Percentiles rank a stretch among this genome's conserved stretches.
These are phyloP conservation scores for Drosophila pseudotakahashii DNA, from an alignment of 2,888 invertebrate species.

Conservation along the genomic window DNA sequence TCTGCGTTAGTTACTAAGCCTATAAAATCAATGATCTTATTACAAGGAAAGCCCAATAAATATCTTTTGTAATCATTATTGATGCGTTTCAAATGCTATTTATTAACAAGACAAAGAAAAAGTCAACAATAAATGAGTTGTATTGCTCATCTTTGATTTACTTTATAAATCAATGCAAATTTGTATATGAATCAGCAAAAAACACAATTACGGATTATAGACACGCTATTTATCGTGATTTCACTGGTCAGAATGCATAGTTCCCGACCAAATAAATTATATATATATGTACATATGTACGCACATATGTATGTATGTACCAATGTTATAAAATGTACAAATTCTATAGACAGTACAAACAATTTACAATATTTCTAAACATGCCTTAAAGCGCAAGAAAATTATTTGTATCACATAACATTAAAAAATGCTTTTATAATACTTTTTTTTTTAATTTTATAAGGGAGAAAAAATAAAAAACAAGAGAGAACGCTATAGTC, in stretches of 20 bases:
- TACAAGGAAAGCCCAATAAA: not conserved
- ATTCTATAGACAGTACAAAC: no score
- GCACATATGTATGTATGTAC: no score
- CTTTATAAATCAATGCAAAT: constrained; percentile 16
- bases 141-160: constrained; percentile 7
- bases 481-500: no score
- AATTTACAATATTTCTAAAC: no score
- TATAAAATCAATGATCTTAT: not conserved
- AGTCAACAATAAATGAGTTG: constrained; percentile 1
- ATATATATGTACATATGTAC: no score
- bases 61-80: not conserved
- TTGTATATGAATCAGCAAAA: constrained; percentile 10
- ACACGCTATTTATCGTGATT: constrained; percentile 1
- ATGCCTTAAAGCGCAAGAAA: no score
- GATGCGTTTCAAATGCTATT: not conserved
- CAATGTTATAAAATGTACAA: no score
- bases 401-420: no score
- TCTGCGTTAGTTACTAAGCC: no score
- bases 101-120: constrained; percentile 12
- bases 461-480: no score
- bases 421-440: no score
- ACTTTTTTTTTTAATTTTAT: no score
- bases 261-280: not conserved
- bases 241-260: not conserved
- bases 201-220: not conserved